A percentile compares a stretch with the other conserved stretches of the same genome.
Conservation (phyloP, 2,113 vertebrate genomes). For the Petrocephalus microphthalmus region DNA sequence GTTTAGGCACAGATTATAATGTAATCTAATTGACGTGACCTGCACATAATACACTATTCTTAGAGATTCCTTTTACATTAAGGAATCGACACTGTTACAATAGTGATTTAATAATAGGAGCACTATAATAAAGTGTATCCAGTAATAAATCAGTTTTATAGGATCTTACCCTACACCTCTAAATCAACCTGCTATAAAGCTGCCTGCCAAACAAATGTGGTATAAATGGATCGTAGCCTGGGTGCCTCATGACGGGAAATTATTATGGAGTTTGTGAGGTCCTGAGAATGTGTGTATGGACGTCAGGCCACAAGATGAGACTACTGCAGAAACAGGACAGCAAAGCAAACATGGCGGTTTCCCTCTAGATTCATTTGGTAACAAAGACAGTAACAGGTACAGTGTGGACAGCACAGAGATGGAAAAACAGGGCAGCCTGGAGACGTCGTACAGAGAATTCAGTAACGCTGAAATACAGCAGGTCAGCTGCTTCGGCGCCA, state of each 20-base stretch:
- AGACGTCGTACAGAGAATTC: slow-evolving; percentile 16
- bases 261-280: neutral
- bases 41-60: neutral
- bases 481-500: slow-evolving; percentile 9
- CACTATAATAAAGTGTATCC: neutral
- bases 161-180: neutral
- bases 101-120: neutral
- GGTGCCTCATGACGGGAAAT: neutral
- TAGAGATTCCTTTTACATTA: neutral
- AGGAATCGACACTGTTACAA: neutral
- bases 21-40: neutral
- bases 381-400: slow-evolving; percentile 19
- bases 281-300: neutral
- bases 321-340: neutral
- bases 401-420: neutral
- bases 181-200: neutral
- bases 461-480: slow-evolving; percentile 24
- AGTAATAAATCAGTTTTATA: neutral
- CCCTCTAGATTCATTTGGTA: slow-evolving; percentile 19
- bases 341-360: neutral
- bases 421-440: neutral
- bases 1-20: neutral
- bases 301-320: neutral
- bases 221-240: neutral
- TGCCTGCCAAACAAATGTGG: neutral